Conservation (phyloP, 2,888 invertebrate species). For the Dendrolimus pini region DNA sequence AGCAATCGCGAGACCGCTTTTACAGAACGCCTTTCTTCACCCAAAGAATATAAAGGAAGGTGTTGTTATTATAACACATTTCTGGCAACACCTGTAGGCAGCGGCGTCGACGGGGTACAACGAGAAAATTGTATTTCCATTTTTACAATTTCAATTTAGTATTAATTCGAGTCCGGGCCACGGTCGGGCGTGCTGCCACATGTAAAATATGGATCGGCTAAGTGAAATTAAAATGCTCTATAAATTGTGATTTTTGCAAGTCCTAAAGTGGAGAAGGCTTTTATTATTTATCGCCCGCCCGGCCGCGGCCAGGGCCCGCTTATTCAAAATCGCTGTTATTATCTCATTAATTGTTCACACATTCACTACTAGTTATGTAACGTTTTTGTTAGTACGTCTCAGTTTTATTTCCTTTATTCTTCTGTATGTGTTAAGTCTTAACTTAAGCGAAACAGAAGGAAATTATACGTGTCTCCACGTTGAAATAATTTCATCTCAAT, state of each 20-base stretch:
- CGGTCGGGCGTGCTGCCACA: conserved; percentile 70
- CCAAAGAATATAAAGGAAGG: conserved; percentile 51
- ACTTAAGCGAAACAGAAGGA: no score
- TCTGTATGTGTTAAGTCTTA: no score
- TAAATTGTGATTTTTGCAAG: conserved; percentile 78
- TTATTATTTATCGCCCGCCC: conserved; percentile 71
- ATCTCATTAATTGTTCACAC: conserved; percentile 69
- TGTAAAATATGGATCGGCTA: conserved; percentile 77
- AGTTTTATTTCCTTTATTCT: no score
- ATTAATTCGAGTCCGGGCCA: conserved; percentile 71
- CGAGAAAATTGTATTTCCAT: conserved; percentile 76
- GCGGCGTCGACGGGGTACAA: conserved; percentile 46
- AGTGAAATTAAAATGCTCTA: conserved; percentile 77
- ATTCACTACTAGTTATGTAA: conserved; percentile 49
- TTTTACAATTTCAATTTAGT: conserved; percentile 77
- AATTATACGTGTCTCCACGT: no score
- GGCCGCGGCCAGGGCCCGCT: conserved; percentile 60
- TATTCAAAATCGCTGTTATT: conserved; percentile 68
- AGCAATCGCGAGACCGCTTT: background rate
- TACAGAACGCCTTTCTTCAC: conserved; percentile 8
- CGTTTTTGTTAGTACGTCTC: conserved; percentile 17
- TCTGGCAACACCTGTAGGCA: conserved; percentile 59
- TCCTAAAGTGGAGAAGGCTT: conserved; percentile 76
- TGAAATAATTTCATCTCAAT: no score
- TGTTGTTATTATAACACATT: conserved; percentile 60